These are phyloP conservation scores for Dascyllus trimaculatus DNA, from an alignment of 2,113 vertebrate genomes.

Conservation along the genomic window DNA sequence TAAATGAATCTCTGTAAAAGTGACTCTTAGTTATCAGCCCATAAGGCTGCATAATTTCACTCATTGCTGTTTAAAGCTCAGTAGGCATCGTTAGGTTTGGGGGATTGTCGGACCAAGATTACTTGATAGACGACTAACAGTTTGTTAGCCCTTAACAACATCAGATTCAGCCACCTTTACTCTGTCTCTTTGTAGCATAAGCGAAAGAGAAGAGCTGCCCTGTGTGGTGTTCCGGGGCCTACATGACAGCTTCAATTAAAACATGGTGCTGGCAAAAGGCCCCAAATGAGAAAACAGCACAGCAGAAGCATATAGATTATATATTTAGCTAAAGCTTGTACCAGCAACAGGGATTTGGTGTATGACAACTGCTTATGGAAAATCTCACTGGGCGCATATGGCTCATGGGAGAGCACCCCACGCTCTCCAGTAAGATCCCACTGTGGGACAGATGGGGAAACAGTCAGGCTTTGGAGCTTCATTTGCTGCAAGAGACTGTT, in stretches of 20 bases:
- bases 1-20: too few relatives aligned
- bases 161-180: too few relatives aligned
- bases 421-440: constrained; percentile 8
- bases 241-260: background rate
- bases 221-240: too few relatives aligned
- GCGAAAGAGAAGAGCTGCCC: too few relatives aligned
- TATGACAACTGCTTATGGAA: constrained; percentile 19
- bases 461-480: constrained; percentile 27
- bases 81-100: too few relatives aligned
- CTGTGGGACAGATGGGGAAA: constrained; percentile 47
- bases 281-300: constrained; percentile 21
- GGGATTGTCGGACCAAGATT: too few relatives aligned
- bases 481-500: constrained; percentile 8
- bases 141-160: too few relatives aligned
- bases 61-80: too few relatives aligned
- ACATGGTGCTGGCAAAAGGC: background rate
- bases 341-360: constrained; percentile 23
- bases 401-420: constrained; percentile 9
- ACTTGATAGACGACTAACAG: too few relatives aligned
- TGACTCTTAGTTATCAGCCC: too few relatives aligned
- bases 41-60: too few relatives aligned
- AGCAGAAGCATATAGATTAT: constrained; percentile 35
- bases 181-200: too few relatives aligned
- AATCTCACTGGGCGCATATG: constrained; percentile 31
- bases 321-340: background rate